Evolutionary conservation across 2,113 vertebrate species (phyloP), one percentile per base, ranked within the genome.

Genomic region (Zapus hudsonius): DNA sequence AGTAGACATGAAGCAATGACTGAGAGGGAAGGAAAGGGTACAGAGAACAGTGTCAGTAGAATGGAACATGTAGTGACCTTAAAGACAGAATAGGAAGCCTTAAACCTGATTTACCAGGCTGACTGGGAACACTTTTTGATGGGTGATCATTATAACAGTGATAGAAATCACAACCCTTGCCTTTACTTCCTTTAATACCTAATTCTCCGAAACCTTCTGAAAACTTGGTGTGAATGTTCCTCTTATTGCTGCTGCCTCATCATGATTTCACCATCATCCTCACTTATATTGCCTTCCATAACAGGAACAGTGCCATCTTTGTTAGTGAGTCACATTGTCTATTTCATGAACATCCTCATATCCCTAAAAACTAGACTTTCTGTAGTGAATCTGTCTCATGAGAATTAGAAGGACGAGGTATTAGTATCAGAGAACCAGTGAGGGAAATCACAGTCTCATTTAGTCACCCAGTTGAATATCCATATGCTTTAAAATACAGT

Each of bases 381-480:
- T 87, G 15, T 88, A 23, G 29, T 85, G 76, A 87, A 85, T 74
- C 23, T 85, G 1, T 33, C 74, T 92, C 85, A 72, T 84, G 80
- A 66, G 40, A 90, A 92, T 86, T 88, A 27, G 42, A 73, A 83
- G 16, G 72, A 25, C 9, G 5, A 55, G 23, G 17, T 92, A 52
- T 52, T 15, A 52, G 52, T 52, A 15, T 2, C 52, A 52, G 33
- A 33, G 5, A 90, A 22, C 27, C 36, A 1, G 12, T 66, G 57
- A 92, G 40, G 36, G 36, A 82, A 95, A 70, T 93, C 81, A 69
- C 2, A n/a, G 0, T 89, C n/a, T n/a, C n/a, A n/a, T n/a, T 96
- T 95, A 94, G 82, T 94, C 57, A 92, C 40, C 78, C 69, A 74
- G 38, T 78, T 94, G 92, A 90, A 85, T 90, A 88, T 90, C 78